Percentiles rank a stretch among this genome's conserved stretches.
Conservation (phyloP, 2,888 invertebrate genomes). For the Tetrapedia diversipes region DNA sequence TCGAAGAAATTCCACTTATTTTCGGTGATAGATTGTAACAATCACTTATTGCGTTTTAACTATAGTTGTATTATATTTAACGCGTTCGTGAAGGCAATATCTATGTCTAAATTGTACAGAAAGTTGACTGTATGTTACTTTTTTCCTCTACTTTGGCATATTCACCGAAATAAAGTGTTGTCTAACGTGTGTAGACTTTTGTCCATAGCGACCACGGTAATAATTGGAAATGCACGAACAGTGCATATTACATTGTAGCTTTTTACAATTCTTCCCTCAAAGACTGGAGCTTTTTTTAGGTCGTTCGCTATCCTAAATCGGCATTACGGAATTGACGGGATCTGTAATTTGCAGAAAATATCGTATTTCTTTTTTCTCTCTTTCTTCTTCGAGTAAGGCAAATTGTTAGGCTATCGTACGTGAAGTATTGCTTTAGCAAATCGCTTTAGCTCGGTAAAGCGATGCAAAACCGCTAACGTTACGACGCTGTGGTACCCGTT, state of each 20-base stretch:
- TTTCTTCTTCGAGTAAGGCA: slow-evolving; percentile 44
- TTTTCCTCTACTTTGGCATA: slow-evolving; percentile 56
- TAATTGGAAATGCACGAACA: slow-evolving; percentile 16
- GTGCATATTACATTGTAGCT: slow-evolving; percentile 28
- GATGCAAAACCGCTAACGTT: slow-evolving; percentile 77
- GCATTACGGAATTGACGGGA: slow-evolving; percentile 60
- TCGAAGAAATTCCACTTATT: background rate
- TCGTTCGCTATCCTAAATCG: slow-evolving; percentile 41
- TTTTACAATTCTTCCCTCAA: slow-evolving; percentile 29
- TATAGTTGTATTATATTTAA: slow-evolving; percentile 9
- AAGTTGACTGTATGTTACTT: slow-evolving; percentile 51
- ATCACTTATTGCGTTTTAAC: slow-evolving; percentile 6
- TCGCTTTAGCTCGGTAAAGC: slow-evolving; percentile 80
- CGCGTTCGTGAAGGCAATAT: slow-evolving; percentile 28
- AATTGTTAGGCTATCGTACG: slow-evolving; percentile 57
- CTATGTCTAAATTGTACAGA: slow-evolving; percentile 37
- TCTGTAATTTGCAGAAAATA: slow-evolving; percentile 54
- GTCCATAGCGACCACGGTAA: background rate
- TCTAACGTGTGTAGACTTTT: slow-evolving; percentile 24
- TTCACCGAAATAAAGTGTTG: slow-evolving; percentile 43
- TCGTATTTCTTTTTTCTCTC: slow-evolving; percentile 17
- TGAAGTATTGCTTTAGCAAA: slow-evolving; percentile 76
- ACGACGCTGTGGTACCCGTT: slow-evolving; percentile 57
- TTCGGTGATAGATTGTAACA: background rate
- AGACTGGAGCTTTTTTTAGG: slow-evolving; percentile 23